Evolutionary conservation across 2,113 vertebrate genomes (phyloP).

Genomic region (Macheiramphus alcinus): DNA sequence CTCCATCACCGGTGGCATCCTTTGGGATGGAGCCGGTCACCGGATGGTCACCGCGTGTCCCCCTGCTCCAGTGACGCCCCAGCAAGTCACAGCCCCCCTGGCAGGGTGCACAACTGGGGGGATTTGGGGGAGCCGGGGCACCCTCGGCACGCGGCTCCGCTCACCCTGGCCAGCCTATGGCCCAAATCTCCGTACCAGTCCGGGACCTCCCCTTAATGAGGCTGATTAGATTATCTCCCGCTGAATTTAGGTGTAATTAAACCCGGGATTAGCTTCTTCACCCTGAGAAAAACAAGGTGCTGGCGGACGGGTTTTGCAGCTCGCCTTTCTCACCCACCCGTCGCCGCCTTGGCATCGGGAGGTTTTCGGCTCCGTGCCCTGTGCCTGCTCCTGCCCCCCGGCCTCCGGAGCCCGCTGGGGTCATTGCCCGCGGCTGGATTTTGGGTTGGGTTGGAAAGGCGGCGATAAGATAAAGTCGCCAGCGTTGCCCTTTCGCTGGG

Average conservation of each 20-base stretch:
- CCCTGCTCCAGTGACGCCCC: background rate
- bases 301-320: background rate
- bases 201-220: constrained; percentile 1
- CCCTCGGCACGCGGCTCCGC: accelerated
- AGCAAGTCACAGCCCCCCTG: background rate
- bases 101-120: background rate
- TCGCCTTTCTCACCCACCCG: background rate
- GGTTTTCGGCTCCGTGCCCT: background rate
- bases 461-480: background rate
- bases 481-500: background rate
- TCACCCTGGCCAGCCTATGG: background rate
- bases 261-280: constrained; percentile 37
- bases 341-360: background rate
- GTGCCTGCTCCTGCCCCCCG: background rate
- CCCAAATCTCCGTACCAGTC: background rate
- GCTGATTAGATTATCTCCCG: constrained; percentile 12
- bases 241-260: constrained; percentile 55
- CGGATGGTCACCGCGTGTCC: accelerated
- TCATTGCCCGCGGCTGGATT: background rate
- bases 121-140: background rate
- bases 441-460: background rate
- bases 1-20: background rate
- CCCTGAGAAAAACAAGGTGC: background rate
- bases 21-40: accelerated
- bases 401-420: background rate